These are phyloP conservation scores for Stenolophus ochropezus DNA, from an alignment of 2,888 invertebrate genomes.

Conservation along the genomic window DNA sequence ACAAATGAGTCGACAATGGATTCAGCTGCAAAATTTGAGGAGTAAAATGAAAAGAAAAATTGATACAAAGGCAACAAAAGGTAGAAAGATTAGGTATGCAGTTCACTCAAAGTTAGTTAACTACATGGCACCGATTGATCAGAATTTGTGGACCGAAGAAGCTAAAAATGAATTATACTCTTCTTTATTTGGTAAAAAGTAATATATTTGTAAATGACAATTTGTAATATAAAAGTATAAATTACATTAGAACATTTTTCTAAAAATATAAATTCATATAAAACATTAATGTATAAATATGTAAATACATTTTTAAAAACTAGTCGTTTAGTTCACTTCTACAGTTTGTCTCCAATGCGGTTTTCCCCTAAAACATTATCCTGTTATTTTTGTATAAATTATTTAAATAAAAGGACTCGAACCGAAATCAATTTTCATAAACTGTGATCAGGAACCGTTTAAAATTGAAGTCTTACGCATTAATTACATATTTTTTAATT, in stretches of 20 bases:
- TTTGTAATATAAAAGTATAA: background rate
- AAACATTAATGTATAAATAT: background rate
- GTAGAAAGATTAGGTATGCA: slow-evolving; percentile 90
- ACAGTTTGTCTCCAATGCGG: slow-evolving; percentile 66
- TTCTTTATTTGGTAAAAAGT: slow-evolving; percentile 84
- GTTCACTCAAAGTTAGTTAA: slow-evolving; percentile 91
- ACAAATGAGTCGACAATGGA: slow-evolving; percentile 91
- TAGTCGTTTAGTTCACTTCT: background rate
- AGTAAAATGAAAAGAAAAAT: slow-evolving; percentile 94
- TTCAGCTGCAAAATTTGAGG: slow-evolving; percentile 92
- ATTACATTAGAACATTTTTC: background rate
- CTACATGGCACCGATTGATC: slow-evolving; percentile 89
- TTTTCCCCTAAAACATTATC: slow-evolving; percentile 64
- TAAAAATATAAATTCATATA: background rate
- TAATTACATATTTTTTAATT: too few species aligned
- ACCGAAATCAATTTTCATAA: too few species aligned
- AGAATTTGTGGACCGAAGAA: slow-evolving; percentile 83
- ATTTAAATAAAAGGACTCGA: too few species aligned
- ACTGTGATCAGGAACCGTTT: too few species aligned
- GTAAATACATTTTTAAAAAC: too few species aligned
- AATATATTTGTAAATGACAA: background rate
- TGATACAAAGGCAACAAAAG: slow-evolving; percentile 96
- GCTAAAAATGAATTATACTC: slow-evolving; percentile 87
- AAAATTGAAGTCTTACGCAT: too few species aligned
- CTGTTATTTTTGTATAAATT: too few species aligned